Conservation (phyloP, 2,113 vertebrate genomes). For the Arenaria interpres region DNA sequence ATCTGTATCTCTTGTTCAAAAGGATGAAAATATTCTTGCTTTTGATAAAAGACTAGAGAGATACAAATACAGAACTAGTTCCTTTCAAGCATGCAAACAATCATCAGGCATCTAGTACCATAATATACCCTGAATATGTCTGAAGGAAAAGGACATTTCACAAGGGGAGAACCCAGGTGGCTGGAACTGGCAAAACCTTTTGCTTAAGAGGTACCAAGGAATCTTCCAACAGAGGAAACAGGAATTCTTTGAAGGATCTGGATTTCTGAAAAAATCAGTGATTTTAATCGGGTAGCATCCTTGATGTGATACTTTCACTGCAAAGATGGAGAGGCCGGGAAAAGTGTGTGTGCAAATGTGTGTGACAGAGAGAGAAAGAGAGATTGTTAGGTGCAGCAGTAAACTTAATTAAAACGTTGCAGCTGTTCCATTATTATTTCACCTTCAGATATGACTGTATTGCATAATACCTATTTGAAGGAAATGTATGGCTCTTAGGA, state of each 20-base stretch:
- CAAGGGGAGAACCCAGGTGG: background rate
- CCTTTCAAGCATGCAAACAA: background rate
- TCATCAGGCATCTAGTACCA: background rate
- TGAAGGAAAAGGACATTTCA: background rate
- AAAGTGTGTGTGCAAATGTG: background rate
- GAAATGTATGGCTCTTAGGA: background rate
- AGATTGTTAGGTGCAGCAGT: background rate
- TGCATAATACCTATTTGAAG: background rate
- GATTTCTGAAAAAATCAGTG: background rate
- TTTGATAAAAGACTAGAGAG: background rate
- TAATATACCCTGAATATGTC: background rate
- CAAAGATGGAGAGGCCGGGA: background rate
- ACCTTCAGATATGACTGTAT: background rate
- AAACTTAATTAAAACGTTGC: background rate
- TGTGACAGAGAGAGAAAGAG: background rate
- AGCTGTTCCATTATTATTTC: conserved; percentile 4
- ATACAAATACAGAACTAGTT: background rate
- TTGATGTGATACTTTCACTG: background rate
- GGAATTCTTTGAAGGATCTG: background rate
- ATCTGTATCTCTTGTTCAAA: background rate
- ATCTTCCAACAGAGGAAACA: background rate
- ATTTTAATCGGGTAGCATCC: background rate
- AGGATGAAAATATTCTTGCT: background rate
- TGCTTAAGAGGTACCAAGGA: background rate
- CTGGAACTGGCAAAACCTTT: background rate